Percentiles rank a stretch among this genome's conserved stretches.
These are phyloP conservation scores for Nectonema munidae DNA, from an alignment of 2,888 invertebrate species.

Conservation along the genomic window DNA sequence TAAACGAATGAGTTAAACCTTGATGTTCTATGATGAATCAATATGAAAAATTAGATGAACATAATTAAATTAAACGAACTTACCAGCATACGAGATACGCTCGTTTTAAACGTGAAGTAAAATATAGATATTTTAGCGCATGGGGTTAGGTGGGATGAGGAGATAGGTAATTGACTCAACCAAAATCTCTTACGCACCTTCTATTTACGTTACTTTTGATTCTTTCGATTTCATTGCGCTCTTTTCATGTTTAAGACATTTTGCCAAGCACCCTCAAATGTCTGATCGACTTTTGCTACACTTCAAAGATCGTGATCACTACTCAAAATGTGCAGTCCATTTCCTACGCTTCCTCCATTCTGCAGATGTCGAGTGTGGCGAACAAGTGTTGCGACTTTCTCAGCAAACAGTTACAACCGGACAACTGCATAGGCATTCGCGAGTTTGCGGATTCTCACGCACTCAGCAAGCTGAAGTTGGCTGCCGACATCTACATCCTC, in stretches of 20 bases:
- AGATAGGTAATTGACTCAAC: too few species aligned
- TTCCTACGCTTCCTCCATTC: slow-evolving; percentile 25
- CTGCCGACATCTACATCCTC: slow-evolving; percentile 21
- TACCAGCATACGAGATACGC: too few species aligned
- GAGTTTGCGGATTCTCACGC: slow-evolving; percentile 26
- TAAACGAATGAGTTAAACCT: too few species aligned
- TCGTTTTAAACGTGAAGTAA: too few species aligned
- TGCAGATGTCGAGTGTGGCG: slow-evolving; percentile 25
- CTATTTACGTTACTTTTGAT: too few species aligned
- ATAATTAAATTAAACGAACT: too few species aligned
- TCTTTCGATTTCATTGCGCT: too few species aligned
- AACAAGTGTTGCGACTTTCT: slow-evolving; percentile 26
- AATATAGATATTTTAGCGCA: too few species aligned
- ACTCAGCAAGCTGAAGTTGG: slow-evolving; percentile 21
- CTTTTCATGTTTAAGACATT: slow-evolving; percentile 24
- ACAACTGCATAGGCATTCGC: slow-evolving; percentile 25
- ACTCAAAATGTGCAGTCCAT: slow-evolving; percentile 25
- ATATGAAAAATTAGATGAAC: too few species aligned
- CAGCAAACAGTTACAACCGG: slow-evolving; percentile 23
- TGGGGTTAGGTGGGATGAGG: too few species aligned
- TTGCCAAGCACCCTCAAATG: slow-evolving; percentile 22
- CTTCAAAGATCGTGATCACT: slow-evolving; percentile 23
- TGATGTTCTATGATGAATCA: too few species aligned
- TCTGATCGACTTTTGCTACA: slow-evolving; percentile 26
- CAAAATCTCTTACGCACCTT: too few species aligned